These are phyloP conservation scores for Ia io DNA, from an alignment of 2,113 vertebrate species.

Conservation along the genomic window DNA sequence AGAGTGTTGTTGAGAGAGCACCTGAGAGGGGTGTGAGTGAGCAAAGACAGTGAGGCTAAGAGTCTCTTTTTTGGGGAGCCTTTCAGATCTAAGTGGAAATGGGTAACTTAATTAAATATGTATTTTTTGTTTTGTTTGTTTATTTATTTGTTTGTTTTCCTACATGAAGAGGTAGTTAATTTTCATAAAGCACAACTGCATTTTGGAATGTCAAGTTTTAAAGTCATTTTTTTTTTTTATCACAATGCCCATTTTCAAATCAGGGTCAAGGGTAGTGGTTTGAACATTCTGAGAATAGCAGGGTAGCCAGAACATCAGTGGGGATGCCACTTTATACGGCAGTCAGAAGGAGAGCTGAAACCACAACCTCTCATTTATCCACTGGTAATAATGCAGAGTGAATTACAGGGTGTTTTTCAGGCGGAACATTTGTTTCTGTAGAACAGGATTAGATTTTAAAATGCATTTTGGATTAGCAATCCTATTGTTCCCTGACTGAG, in stretches of 20 bases:
- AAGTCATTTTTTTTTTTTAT: constrained; percentile 59
- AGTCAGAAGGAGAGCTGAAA: constrained; percentile 63
- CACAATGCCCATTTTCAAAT: constrained; percentile 60
- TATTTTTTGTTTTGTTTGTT: constrained; percentile 35
- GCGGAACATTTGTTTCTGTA: constrained; percentile 57
- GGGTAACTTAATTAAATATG: constrained; percentile 34
- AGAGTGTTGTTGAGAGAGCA: neutral
- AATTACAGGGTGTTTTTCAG: constrained; percentile 67
- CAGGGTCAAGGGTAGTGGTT: constrained; percentile 18
- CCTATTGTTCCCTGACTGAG: neutral
- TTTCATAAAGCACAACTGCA: constrained; percentile 20
- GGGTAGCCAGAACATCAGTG: constrained; percentile 46
- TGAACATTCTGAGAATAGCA: constrained; percentile 55
- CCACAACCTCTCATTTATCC: constrained; percentile 65
- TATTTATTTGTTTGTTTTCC: neutral
- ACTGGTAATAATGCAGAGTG: constrained; percentile 37
- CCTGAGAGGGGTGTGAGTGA: neutral
- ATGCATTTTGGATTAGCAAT: constrained; percentile 38
- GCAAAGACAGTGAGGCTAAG: neutral
- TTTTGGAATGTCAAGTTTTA: constrained; percentile 49
- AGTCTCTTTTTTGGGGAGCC: neutral
- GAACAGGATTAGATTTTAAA: constrained; percentile 42
- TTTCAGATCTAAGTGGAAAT: constrained; percentile 40
- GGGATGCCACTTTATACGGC: constrained; percentile 33
- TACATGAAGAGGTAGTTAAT: constrained; percentile 2